Percentiles rank a stretch among this genome's conserved stretches.
Evolutionary conservation across 2,888 invertebrate genomes (phyloP).

Genomic region (Cyclophora albipunctata): DNA sequence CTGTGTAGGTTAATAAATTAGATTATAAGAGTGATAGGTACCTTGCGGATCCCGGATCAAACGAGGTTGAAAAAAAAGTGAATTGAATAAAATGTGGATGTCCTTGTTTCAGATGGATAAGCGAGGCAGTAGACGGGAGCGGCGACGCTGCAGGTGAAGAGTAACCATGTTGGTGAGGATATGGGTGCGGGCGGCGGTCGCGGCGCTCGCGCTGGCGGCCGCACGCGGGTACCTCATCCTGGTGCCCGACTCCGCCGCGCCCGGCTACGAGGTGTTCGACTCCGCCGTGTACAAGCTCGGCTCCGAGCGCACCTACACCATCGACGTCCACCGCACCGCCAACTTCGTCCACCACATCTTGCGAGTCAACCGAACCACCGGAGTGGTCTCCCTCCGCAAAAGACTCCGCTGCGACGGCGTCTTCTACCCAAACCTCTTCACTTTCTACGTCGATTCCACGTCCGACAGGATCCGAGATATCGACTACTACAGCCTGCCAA

Average conservation of each 20-base stretch:
- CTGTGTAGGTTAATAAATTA: too few species aligned
- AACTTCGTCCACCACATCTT: slow-evolving; percentile 87
- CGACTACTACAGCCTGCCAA: slow-evolving; percentile 87
- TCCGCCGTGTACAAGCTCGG: slow-evolving; percentile 87
- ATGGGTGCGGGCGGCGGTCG: slow-evolving; percentile 44
- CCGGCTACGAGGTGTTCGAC: slow-evolving; percentile 83
- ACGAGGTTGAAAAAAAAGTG: too few species aligned
- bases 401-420: slow-evolving; percentile 86
- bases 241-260: slow-evolving; percentile 74
- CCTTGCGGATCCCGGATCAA: too few species aligned
- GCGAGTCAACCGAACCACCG: slow-evolving; percentile 82
- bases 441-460: slow-evolving; percentile 90
- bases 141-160: slow-evolving; percentile 64
- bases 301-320: slow-evolving; percentile 85
- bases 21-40: too few species aligned
- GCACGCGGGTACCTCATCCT: slow-evolving; percentile 73
- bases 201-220: slow-evolving; percentile 42
- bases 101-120: slow-evolving; percentile 51
- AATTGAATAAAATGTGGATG: too few species aligned
- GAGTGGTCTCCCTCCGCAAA: slow-evolving; percentile 83
- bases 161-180: slow-evolving; percentile 35
- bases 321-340: slow-evolving; percentile 87
- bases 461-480: slow-evolving; percentile 85
- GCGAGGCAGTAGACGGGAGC: slow-evolving; percentile 41
- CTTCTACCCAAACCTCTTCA: slow-evolving; percentile 89